phyloP scores from a whole-genome alignment of 1,140 invertebrate genomes.

The Sitobion miscanthi region DNA sequence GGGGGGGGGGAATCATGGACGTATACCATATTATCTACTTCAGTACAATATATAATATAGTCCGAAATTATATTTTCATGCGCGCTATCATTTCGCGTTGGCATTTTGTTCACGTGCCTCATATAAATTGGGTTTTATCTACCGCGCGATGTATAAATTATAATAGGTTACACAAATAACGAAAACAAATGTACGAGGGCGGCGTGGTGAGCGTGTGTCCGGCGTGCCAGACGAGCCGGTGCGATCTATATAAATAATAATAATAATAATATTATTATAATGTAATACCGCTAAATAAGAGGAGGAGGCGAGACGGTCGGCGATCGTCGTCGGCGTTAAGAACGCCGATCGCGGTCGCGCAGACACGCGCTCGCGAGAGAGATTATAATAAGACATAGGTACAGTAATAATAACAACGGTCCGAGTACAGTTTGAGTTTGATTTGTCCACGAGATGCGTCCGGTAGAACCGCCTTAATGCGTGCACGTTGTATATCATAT shows the following conservation, averaged over 20 bases:
- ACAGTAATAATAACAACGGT: background rate
- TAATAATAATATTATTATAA: background rate
- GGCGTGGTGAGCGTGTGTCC: background rate
- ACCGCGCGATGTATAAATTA: background rate
- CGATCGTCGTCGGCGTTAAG: background rate
- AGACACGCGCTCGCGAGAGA: background rate
- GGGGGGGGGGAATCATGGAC: background rate
- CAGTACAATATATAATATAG: background rate
- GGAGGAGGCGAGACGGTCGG: background rate
- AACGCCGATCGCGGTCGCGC: conserved; percentile 6
- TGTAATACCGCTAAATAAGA: background rate
- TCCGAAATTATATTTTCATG: background rate
- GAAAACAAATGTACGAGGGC: background rate
- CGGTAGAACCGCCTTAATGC: background rate
- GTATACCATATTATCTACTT: background rate
- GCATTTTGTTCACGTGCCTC: conserved; percentile 46
- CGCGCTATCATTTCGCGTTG: background rate
- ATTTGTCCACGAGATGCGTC: background rate
- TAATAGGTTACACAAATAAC: background rate
- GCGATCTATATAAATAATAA: background rate
- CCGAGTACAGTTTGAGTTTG: background rate
- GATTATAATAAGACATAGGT: background rate
- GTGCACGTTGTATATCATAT: background rate
- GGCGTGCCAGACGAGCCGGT: conserved; percentile 13
- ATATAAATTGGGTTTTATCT: conserved; percentile 34